Evolutionary conservation across 2,888 invertebrate genomes (phyloP), one percentile per base, ranked within the genome.

Genomic region (Drosophila pegasa): DNA sequence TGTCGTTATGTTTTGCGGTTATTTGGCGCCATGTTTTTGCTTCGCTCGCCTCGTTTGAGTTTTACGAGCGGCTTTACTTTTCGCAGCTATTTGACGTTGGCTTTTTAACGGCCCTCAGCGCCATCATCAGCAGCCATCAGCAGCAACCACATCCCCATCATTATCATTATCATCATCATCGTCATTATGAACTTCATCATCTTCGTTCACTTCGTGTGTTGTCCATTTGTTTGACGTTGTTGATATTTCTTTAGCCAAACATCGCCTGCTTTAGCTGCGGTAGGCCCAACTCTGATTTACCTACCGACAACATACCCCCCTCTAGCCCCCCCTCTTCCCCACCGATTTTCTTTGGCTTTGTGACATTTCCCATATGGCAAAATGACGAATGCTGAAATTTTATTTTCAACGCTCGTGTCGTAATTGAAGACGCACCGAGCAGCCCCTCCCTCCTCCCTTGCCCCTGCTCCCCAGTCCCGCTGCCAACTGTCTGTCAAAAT

Each of bases 21-120:
- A 89, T 89, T 86, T 89, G 88, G 88, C 88, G 88, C 88, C 89
- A 89, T 80, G 83, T 86, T 87, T 79, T 80, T 89, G 69, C 62
- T 79, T 79, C 71, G 72, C 80, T 86, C 84, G 88, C 80, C 84
- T 84, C 88, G 88, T 88, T 88, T 84, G 84, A 84, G 84, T 88
- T 84, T 88, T 84, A 88, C 84, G 84, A 88, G 84, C 84, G 87
- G 87, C 84, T 83, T 84, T 88, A 84, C 84, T 84, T 84, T 86
- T 86, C 86, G 88, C 84, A 86, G 88, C 87, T 88, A 84, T 84
- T 84, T 81, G 79, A 72, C 83, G 76, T 69, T 88, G 83, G 80
- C 84, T 88, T 88, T 88, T 83, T 83, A 83, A 83, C 83, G 75
- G 83, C 66, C 74, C 67, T 73, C 57, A 55, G 52, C 74, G 37